phyloP scores from a whole-genome alignment of 2,888 invertebrate genomes.

The Rugalucina vietnamica region DNA sequence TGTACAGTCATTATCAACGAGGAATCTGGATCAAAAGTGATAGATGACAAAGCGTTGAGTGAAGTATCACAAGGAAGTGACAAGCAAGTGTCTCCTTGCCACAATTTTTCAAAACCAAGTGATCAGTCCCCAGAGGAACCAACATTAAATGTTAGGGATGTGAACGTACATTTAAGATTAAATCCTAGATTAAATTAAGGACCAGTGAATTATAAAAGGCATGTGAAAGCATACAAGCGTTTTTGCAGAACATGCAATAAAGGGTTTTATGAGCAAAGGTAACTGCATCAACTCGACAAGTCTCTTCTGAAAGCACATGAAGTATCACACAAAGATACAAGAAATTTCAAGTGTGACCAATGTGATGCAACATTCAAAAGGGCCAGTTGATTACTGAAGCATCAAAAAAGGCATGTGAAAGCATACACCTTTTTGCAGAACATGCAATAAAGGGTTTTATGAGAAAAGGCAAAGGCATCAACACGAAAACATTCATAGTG shows the following conservation, averaged over 20 bases:
- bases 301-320: not conserved
- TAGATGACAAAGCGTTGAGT: no score
- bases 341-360: not conserved
- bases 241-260: not conserved
- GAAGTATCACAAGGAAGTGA: no score
- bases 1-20: no score
- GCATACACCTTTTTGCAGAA: not conserved
- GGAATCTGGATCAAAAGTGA: no score
- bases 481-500: not conserved
- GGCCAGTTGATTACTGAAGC: not conserved
- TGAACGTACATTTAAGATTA: not conserved
- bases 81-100: no score
- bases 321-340: not conserved
- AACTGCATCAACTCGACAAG: not conserved
- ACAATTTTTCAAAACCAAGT: no score
- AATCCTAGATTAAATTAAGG: not conserved
- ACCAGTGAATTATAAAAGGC: not conserved
- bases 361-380: not conserved
- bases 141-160: not conserved
- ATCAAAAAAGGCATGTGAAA: not conserved
- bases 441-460: not conserved
- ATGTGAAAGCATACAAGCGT: not conserved
- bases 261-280: not conserved
- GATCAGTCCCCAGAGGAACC: no score
- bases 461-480: not conserved